A percentile compares a stretch with the other conserved stretches of the same genome.
These are phyloP conservation scores for Lonchura striata DNA, from an alignment of 2,113 vertebrate species.

Conservation along the genomic window DNA sequence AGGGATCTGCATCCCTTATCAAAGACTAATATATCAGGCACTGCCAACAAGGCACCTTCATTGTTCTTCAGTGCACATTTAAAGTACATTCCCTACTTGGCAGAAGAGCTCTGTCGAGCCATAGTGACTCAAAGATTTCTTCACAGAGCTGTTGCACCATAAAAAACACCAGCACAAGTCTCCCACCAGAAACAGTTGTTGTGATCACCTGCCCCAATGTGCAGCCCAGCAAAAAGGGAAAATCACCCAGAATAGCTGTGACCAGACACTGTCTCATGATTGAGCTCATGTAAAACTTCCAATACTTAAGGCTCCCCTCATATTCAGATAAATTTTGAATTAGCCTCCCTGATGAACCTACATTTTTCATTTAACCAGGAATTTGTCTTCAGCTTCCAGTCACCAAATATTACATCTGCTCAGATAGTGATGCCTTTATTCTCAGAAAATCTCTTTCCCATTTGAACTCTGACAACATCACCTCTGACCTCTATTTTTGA, in stretches of 20 bases:
- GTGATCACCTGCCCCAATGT: not conserved
- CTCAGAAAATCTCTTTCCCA: not conserved
- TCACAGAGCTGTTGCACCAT: not conserved
- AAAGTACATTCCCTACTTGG: not conserved
- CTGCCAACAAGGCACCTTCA: slow-evolving; percentile 18
- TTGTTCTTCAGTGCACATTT: not conserved
- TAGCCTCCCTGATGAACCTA: not conserved
- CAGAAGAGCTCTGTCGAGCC: not conserved
- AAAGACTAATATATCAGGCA: slow-evolving; percentile 14
- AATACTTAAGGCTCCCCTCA: not conserved
- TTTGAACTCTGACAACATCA: not conserved
- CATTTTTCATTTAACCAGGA: not conserved
- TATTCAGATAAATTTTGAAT: not conserved
- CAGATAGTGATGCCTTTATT: not conserved
- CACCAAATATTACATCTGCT: not conserved
- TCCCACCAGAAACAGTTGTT: not conserved
- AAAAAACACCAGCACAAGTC: not conserved
- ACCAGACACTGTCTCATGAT: not conserved
- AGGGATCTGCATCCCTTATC: slow-evolving; percentile 30
- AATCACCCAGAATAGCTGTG: not conserved
- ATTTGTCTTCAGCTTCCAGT: not conserved
- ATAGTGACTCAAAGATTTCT: not conserved
- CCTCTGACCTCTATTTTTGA: not conserved
- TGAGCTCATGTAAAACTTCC: not conserved
- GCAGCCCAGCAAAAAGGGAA: not conserved